Evolutionary conservation across 2,888 invertebrate genomes (phyloP).

Genomic region (Cheilosia vulpina): DNA sequence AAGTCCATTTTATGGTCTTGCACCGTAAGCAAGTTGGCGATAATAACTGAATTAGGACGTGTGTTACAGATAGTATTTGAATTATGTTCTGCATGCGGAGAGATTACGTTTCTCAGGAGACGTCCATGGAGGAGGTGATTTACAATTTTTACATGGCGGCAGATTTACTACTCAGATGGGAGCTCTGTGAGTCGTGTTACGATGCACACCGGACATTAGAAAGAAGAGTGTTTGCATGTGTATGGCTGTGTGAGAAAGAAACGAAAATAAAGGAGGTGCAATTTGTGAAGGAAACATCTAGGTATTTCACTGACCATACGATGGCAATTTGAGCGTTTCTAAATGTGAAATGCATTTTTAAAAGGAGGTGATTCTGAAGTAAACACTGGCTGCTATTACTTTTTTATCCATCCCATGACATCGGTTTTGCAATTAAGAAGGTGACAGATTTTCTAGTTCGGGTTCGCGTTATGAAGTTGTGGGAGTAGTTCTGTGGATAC

Average conservation of each 20-base stretch:
- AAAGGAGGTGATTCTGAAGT: too few relatives aligned
- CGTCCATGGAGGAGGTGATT: constrained; percentile 44
- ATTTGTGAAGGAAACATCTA: too few relatives aligned
- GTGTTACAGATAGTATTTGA: constrained; percentile 72
- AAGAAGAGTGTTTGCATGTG: neutral
- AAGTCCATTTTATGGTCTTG: constrained; percentile 73
- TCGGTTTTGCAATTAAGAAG: too few relatives aligned
- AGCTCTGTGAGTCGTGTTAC: neutral
- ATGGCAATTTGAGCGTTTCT: too few relatives aligned
- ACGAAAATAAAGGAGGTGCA: too few relatives aligned
- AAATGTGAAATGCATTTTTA: too few relatives aligned
- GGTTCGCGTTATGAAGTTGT: too few relatives aligned
- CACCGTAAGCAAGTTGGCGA: constrained; percentile 74
- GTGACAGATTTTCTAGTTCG: too few relatives aligned
- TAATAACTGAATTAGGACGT: constrained; percentile 75
- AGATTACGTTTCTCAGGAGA: constrained; percentile 43
- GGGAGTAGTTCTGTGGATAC: too few relatives aligned
- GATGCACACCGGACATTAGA: neutral
- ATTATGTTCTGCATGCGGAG: constrained; percentile 39
- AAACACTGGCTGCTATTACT: too few relatives aligned
- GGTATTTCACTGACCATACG: too few relatives aligned
- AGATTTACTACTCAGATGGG: constrained; percentile 64
- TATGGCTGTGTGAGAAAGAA: neutral
- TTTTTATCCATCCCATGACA: too few relatives aligned
- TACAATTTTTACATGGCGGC: constrained; percentile 56